Conservation (phyloP, 2,113 vertebrate genomes). For the Pongo pygmaeus region DNA sequence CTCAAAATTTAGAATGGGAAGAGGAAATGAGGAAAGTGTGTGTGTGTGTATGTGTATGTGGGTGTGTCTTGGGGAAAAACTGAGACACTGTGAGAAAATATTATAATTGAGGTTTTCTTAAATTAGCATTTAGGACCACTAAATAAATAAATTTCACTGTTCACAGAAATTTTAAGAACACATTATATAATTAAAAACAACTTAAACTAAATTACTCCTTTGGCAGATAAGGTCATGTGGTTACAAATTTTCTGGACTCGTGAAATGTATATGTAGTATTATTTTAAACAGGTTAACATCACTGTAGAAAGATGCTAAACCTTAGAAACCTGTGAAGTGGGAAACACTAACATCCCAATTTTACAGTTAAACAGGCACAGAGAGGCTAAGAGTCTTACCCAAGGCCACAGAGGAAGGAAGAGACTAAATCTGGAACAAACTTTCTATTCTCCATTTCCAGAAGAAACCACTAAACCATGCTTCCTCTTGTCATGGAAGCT, state of each 20-base stretch:
- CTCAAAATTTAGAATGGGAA: constrained; percentile 7
- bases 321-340: neutral
- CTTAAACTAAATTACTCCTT: neutral
- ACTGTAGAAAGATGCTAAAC: neutral
- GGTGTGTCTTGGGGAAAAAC: neutral
- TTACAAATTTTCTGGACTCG: constrained; percentile 5
- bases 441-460: neutral
- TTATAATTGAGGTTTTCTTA: neutral
- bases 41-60: neutral
- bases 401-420: neutral
- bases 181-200: constrained; percentile 28
- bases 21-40: neutral
- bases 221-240: neutral
- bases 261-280: neutral
- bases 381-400: constrained; percentile 22
- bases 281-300: neutral
- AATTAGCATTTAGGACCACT: neutral
- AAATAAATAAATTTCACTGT: neutral
- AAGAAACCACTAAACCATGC: neutral
- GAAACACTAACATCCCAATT: neutral
- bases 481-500: neutral
- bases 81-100: neutral
- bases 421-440: neutral
- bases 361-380: neutral
- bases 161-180: constrained; percentile 41